phyloP scores from a whole-genome alignment of 1,140 invertebrate species.

The Asbolus verrucosus region DNA sequence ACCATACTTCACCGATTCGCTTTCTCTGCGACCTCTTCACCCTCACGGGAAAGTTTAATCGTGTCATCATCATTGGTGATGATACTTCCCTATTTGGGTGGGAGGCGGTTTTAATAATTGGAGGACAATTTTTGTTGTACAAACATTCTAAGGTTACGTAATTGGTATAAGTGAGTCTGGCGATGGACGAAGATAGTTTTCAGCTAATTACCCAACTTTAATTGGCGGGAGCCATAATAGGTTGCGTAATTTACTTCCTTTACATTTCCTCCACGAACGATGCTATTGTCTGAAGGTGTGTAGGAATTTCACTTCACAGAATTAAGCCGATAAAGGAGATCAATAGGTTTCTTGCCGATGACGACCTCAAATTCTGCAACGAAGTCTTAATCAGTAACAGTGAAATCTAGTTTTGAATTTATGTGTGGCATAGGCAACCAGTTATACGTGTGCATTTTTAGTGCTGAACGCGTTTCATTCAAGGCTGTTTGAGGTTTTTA shows the following conservation, averaged over 20 bases:
- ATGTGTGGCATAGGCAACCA: no score
- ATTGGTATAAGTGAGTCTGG: not conserved
- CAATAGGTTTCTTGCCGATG: not conserved
- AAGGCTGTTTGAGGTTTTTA: no score
- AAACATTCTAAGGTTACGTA: not conserved
- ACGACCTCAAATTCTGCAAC: not conserved
- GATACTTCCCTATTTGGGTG: constrained; percentile 9
- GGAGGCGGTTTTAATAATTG: no score
- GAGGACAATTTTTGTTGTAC: not conserved
- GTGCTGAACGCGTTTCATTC: no score
- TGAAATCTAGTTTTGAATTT: no score
- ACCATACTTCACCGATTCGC: constrained; percentile 30
- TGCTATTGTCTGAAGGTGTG: constrained; percentile 19
- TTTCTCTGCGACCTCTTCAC: constrained; percentile 29
- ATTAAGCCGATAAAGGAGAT: not conserved
- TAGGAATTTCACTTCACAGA: constrained; percentile 29
- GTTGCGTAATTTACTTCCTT: constrained; percentile 23
- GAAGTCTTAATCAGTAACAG: not conserved
- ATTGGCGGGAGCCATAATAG: constrained; percentile 20
- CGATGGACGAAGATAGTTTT: constrained; percentile 13
- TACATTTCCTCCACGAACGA: constrained; percentile 19
- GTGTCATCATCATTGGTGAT: constrained; percentile 24
- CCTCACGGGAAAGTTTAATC: constrained; percentile 13
- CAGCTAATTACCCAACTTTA: constrained; percentile 31
- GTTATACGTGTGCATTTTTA: no score